These are phyloP conservation scores for Drosophila monieri DNA, from an alignment of 2,888 invertebrate genomes.

Conservation along the genomic window DNA sequence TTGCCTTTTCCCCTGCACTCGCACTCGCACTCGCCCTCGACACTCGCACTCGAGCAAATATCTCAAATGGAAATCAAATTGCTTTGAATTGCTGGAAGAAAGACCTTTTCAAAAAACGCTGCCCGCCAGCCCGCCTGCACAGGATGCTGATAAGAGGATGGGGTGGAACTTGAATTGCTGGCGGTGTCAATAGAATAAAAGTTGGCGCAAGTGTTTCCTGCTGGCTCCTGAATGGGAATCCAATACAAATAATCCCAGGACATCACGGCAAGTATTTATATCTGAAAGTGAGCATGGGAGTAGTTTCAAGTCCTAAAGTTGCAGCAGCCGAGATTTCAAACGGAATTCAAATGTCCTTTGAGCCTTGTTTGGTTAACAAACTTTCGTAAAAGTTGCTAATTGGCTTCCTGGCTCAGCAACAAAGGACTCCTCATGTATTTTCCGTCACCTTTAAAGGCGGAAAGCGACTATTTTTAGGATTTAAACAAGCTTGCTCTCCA, in stretches of 20 bases:
- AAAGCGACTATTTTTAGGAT: neutral
- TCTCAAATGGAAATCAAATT: conserved; percentile 72
- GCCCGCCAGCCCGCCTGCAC: neutral
- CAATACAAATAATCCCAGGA: conserved; percentile 12
- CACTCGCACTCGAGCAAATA: conserved; percentile 36
- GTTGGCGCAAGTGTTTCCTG: conserved; percentile 20
- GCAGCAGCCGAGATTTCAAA: neutral
- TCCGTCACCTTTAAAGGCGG: conserved; percentile 18
- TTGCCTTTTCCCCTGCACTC: conserved; percentile 15
- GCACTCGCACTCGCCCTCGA: conserved; percentile 12
- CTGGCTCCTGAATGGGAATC: conserved; percentile 12
- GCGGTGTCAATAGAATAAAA: conserved; percentile 34
- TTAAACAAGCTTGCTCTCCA: conserved; percentile 6
- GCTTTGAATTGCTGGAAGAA: conserved; percentile 52
- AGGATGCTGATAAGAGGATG: conserved; percentile 14
- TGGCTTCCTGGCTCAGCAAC: conserved; percentile 23
- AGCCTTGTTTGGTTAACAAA: conserved; percentile 1
- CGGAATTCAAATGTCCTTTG: neutral
- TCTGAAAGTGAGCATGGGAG: neutral
- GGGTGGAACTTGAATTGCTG: conserved; percentile 16
- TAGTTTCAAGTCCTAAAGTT: neutral
- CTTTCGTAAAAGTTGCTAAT: conserved; percentile 24
- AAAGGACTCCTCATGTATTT: conserved; percentile 15
- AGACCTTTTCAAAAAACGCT: conserved; percentile 32
- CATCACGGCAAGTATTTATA: neutral